A percentile compares a stretch with the other conserved stretches of the same genome.
Conservation (phyloP, 2,888 invertebrate genomes). For the Aricia artaxerxes region DNA sequence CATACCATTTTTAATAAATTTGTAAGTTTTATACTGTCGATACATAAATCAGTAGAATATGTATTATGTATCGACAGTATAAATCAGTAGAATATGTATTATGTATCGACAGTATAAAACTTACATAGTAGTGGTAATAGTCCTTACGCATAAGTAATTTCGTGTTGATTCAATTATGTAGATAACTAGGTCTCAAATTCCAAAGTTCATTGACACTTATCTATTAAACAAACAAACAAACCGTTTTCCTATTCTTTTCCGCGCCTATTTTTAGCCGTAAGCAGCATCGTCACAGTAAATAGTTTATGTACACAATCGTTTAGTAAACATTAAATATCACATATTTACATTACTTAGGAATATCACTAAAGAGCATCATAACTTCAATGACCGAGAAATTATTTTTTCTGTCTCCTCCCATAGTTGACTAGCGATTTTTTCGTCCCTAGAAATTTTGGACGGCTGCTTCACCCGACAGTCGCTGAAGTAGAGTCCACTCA, state of each 20-base stretch:
- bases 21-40: no score
- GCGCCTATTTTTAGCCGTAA: background rate
- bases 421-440: constrained; percentile 77
- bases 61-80: no score
- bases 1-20: no score
- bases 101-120: no score
- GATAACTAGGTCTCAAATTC: background rate
- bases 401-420: constrained; percentile 84
- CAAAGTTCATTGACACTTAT: background rate
- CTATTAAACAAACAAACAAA: background rate
- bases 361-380: background rate
- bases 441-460: constrained; percentile 77
- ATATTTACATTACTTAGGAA: background rate
- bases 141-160: background rate
- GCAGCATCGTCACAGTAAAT: background rate
- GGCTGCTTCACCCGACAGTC: constrained; percentile 76
- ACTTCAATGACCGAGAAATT: constrained; percentile 18
- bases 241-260: background rate
- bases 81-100: no score
- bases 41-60: no score
- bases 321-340: background rate
- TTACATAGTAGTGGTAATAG: no score
- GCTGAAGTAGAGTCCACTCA: constrained; percentile 84
- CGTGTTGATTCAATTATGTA: background rate
- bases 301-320: background rate